Evolutionary conservation across 1,140 invertebrate genomes (phyloP), one percentile per base, ranked within the genome.

Genomic region (Hirudo medicinalis): DNA sequence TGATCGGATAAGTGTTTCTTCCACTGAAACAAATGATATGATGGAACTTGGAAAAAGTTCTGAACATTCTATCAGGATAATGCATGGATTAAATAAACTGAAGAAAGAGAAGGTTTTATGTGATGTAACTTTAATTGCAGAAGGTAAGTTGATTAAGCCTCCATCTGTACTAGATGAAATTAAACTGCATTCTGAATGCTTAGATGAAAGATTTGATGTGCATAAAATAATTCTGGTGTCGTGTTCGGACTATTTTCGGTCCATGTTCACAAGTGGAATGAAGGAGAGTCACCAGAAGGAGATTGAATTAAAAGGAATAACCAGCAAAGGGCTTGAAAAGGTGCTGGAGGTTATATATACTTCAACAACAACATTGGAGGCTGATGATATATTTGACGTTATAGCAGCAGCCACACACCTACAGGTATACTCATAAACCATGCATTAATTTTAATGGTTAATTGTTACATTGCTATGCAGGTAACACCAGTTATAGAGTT

Each of bases 311-410:
- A 81, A 81, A 72, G 81, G 80, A 9, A 79, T 81, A 19, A 80
- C 79, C 0, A 77, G 77, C 49, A 81, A 81, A 72, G 79, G 79
- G 2, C 74, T 81, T 66, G 80, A 81, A 70, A 81, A 81, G 74
- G 78, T 79, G 13, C 72, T 82, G 22, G 80, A 82, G 71, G 77
- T 82, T 20, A 78, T 82, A 36, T 82, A 82, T 72, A 82, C 80
- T 22, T 82, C 81, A 13, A 82, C 78, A 22, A 81, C 81, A 40
- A 80, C 76, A 2, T 73, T 82, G 55, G 81, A 82, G 71, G 79
- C 78, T 11, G 79, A 82, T 75, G 81, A 82, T 71, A 81, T 82
- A 40, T 82, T 82, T 76, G 81, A 82, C 72, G 80, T 80, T 0
- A 82, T 81, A 63, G 80, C 81, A 54, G 78, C 80, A 11, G 81